phyloP scores from a whole-genome alignment of 2,113 vertebrate species.

The Ovibos moschatus region DNA sequence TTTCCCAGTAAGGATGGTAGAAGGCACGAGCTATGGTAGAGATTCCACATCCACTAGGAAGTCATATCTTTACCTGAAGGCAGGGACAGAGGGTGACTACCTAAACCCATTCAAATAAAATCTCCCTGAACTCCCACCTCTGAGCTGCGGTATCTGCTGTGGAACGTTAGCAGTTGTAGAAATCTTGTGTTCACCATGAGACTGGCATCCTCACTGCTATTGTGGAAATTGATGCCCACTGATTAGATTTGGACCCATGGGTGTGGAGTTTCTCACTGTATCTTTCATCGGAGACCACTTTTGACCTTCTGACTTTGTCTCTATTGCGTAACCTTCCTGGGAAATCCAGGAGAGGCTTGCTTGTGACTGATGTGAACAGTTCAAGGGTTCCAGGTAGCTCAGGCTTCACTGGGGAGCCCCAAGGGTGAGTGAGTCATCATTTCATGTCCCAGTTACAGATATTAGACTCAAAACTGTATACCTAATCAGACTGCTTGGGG shows the following conservation, averaged over 20 bases:
- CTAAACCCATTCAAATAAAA: neutral
- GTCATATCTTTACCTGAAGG: neutral
- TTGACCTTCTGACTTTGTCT: neutral
- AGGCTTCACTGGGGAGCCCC: neutral
- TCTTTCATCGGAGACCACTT: neutral
- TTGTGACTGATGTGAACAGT: neutral
- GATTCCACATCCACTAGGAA: rapidly evolving
- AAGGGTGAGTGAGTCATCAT: neutral
- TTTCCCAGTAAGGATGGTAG: neutral
- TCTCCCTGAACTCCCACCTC: neutral
- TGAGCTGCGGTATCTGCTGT: neutral
- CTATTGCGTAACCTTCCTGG: neutral
- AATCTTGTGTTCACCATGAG: rapidly evolving
- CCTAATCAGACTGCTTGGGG: neutral
- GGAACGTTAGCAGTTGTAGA: no score
- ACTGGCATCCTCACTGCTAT: neutral
- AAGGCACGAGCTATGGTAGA: neutral
- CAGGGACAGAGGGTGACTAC: neutral
- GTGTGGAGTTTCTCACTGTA: neutral
- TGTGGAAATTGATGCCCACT: neutral
- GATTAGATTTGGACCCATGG: neutral
- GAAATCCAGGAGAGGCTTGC: neutral
- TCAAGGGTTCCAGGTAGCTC: neutral
- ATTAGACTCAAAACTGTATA: neutral
- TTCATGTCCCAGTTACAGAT: neutral